Percentiles rank a stretch among this genome's conserved stretches.
Conservation (phyloP, 2,113 vertebrate species). For the Spea multiplicata region DNA sequence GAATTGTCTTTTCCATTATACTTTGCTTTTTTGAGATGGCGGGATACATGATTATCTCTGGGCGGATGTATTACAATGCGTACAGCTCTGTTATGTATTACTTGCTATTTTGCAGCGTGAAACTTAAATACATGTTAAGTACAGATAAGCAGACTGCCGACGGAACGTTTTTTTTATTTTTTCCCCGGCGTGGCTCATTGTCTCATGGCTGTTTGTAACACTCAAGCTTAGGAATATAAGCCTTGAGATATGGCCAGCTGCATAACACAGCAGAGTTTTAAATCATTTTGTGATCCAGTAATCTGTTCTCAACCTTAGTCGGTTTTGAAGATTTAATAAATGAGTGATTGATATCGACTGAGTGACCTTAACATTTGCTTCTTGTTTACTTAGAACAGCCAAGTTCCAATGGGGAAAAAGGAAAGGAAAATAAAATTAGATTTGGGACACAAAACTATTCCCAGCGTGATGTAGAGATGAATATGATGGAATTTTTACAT, state of each 20-base stretch:
- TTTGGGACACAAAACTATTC: neutral
- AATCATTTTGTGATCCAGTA: constrained; percentile 42
- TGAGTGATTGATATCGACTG: constrained; percentile 15
- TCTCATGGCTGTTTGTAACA: constrained; percentile 11
- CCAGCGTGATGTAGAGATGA: neutral
- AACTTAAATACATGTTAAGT: neutral
- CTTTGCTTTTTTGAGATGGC: too few relatives aligned
- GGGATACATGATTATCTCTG: neutral
- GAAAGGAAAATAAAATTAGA: neutral
- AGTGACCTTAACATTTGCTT: constrained; percentile 29
- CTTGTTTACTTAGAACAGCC: constrained; percentile 20
- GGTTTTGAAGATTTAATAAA: constrained; percentile 34
- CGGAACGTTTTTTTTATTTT: neutral
- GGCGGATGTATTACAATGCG: neutral
- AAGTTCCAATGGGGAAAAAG: neutral
- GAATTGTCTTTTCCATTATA: too few relatives aligned
- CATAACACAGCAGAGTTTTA: constrained; percentile 7
- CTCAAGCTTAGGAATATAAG: constrained; percentile 20
- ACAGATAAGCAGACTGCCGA: neutral
- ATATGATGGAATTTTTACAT: neutral
- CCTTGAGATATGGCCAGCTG: constrained; percentile 29
- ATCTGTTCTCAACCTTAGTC: constrained; percentile 23
- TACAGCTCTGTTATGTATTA: neutral
- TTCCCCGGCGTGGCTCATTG: neutral
- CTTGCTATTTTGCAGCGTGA: neutral